Evolutionary conservation across 2,888 invertebrate species (phyloP), one percentile per base, ranked within the genome.

Genomic region (Lycia hirtaria): DNA sequence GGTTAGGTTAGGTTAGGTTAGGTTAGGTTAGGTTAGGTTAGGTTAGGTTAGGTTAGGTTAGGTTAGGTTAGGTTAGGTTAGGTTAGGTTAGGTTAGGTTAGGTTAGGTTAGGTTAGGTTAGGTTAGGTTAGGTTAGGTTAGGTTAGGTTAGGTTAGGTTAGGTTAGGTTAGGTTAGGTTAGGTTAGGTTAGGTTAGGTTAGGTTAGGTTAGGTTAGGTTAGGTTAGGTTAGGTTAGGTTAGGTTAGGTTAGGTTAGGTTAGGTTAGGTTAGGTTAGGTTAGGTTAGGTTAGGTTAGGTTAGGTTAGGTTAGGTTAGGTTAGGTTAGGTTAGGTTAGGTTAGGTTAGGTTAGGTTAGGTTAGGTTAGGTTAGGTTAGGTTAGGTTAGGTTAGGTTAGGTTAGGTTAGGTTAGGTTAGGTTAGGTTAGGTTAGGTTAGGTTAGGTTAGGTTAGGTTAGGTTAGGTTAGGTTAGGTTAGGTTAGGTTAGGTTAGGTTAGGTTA

Each of bases 401-500:
- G 28, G 28, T 28, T 28, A 28, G 28, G 28, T 43, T 28, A 45
- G 59, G 60, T 48, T 48, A 47, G 60, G 60, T 48, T 48, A 41
- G 60, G 51, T 48, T 37, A 47, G 55, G 54, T 43, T 40, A 47
- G 54, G 60, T 48, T 41, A 47, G 55, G 55, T 43, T 48, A 41
- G 60, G 55, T 43, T 48, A 43, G 55, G 60, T 48, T 41, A 47
- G 60, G 55, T 43, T 48, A 47, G 60, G 60, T 48, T 48, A 51
- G 60, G 60, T 48, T 51, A 51, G 60, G 59, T 51, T 51, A 45
- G 60, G 50, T 47, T 40, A 38, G 56, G 58, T 52, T 57, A 48
- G 57, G 59, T 50, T 54, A 50, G 59, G 59, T 50, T 54, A 50
- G 60, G 60, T 50, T 50, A 49, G 56, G 60, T 45, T 45, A 49